phyloP scores from a whole-genome alignment of 2,888 invertebrate genomes.

The Melipona beecheii region DNA sequence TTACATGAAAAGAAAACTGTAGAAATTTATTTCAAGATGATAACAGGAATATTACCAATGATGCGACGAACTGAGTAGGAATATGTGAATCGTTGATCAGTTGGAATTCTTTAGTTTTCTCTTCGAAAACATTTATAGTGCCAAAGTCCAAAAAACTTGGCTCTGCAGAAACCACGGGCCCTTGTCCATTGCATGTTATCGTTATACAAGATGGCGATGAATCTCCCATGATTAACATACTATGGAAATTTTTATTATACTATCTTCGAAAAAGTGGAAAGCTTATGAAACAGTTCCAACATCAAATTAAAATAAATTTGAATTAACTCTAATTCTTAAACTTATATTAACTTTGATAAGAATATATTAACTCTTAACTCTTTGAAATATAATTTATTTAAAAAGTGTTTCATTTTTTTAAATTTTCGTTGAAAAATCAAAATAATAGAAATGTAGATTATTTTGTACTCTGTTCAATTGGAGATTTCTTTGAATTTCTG shows the following conservation, averaged over 20 bases:
- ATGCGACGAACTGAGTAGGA: conserved; percentile 85
- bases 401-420: too few species aligned
- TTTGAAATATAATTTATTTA: too few species aligned
- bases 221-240: conserved; percentile 84
- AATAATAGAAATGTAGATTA: too few species aligned
- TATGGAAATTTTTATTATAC: conserved; percentile 40
- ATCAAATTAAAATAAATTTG: not conserved
- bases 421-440: too few species aligned
- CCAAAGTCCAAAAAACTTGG: conserved; percentile 88
- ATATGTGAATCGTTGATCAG: conserved; percentile 90
- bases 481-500: too few species aligned
- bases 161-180: conserved; percentile 88
- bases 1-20: too few species aligned
- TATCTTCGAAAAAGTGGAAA: not conserved
- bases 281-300: not conserved
- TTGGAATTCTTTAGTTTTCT: conserved; percentile 85
- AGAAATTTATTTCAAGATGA: not conserved
- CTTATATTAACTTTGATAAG: too few species aligned
- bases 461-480: too few species aligned
- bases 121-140: conserved; percentile 86
- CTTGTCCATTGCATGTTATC: conserved; percentile 86
- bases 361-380: too few species aligned
- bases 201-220: conserved; percentile 81
- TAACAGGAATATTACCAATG: conserved; percentile 78
- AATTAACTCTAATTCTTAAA: too few species aligned